Conservation (phyloP, 2,797 vertebrate species). For the Loris lydekkerianus region DNA sequence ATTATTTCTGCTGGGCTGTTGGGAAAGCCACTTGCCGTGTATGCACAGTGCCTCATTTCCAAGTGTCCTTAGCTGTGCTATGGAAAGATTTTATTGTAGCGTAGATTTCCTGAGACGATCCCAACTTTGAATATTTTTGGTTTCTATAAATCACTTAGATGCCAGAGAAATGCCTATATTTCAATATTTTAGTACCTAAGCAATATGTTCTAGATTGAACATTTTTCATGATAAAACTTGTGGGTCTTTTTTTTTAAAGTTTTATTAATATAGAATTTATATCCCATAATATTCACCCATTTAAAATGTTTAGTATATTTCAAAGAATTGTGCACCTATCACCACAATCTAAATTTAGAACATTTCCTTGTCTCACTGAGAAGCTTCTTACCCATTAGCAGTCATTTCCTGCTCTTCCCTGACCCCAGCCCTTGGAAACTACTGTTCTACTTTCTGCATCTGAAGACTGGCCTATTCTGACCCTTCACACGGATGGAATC, state of each 20-base stretch:
- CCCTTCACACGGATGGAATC: background rate
- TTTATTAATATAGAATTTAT: constrained; percentile 44
- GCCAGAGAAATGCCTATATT: constrained; percentile 49
- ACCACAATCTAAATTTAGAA: background rate
- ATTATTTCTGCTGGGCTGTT: background rate
- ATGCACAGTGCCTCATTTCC: background rate
- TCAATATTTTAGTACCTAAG: constrained; percentile 48
- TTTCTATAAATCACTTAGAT: constrained; percentile 23
- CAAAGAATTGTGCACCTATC: background rate
- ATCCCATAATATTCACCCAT: background rate
- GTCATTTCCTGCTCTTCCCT: background rate
- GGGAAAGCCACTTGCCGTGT: background rate
- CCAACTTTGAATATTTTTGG: constrained; percentile 30
- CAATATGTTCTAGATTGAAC: background rate
- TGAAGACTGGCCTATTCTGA: background rate
- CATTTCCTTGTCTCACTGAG: background rate
- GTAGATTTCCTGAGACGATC: background rate
- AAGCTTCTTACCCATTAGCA: background rate
- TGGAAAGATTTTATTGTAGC: background rate
- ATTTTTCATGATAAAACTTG: background rate
- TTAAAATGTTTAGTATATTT: constrained; percentile 31
- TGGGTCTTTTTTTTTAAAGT: background rate
- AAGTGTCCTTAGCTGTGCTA: background rate
- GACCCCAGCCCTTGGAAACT: background rate
- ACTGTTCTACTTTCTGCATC: background rate